Base-by-base conservation (phyloP, 2,797 vertebrate species). In the Eurystomus glaucurus region DNA sequence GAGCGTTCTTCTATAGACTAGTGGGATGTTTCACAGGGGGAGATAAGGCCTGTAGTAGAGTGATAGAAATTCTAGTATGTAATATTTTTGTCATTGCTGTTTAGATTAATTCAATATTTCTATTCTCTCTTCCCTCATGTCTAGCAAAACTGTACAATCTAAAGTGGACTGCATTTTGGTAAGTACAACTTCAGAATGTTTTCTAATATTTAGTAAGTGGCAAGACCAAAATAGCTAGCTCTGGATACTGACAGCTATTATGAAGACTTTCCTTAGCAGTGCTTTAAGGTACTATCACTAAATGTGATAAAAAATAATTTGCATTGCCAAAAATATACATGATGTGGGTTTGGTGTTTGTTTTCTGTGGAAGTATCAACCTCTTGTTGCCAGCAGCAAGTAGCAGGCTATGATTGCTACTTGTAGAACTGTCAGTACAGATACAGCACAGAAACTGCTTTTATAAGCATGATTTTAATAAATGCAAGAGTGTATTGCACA, bases 111-210 rank as follows among this genome's bases (percentile, higher is more conserved):
- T 55, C 69, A 69, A 48, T 74, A 93, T 98, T 93, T 99, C 97
- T 97, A 13, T 98, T 98, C 94, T 98, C 84, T 98, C 97, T 94
- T 85, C 97, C 82, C 87, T 98, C 62, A 13, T n/a, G 0, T 96
- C 89, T 98, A 99, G 99, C 98, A 99, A 99, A 99, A 99, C 99
- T 95, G 99, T 99, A 98, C 99, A 99, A 98, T 99, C 99, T 97
- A 99, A 99, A 98, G 99, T 99, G 98, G 99, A 99, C 98, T 99
- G 98, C 98, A 99, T 99, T 98, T 98, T 99, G 99, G 99, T 99
- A 98, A 99, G 99, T 99, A 98, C 95, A 93, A 93, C 72, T 85
- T 71, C 43, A 75, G 84, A 79, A 96, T 80, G 69, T 61, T 94
- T 93, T 91, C 94, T 71, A 90, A 95, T 92, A 69, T 93, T 96